A percentile compares a stretch with the other conserved stretches of the same genome.
These are phyloP conservation scores for Malurus leucopterus DNA, from an alignment of 2,797 vertebrate species.

Conservation along the genomic window DNA sequence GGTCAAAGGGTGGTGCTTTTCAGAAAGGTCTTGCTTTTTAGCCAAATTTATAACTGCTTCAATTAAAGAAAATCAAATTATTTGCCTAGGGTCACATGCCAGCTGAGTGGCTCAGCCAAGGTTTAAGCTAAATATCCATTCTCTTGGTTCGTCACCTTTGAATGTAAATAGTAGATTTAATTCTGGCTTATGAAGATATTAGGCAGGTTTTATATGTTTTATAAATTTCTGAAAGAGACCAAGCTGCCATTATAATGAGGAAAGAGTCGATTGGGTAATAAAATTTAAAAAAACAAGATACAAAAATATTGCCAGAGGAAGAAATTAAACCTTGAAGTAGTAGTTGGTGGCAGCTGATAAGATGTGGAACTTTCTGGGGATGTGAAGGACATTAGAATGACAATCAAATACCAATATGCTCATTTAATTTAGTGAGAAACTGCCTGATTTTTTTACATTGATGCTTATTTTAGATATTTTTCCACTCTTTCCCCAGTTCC, in stretches of 20 bases:
- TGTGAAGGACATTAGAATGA: not conserved
- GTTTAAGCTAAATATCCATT: constrained; percentile 3
- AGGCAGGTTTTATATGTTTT: not conserved
- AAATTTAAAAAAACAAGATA: not conserved
- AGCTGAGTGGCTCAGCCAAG: not conserved
- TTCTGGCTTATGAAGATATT: not conserved
- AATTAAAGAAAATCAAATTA: constrained; percentile 12
- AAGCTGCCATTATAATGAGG: not conserved
- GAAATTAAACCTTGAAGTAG: not conserved
- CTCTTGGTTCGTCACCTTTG: not conserved
- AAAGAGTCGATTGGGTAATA: not conserved
- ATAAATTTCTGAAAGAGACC: not conserved
- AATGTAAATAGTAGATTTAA: not conserved
- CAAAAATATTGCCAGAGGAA: not conserved
- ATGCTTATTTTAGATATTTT: not conserved
- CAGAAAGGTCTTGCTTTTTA: not conserved
- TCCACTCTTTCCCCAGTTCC: not conserved
- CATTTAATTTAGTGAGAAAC: not conserved
- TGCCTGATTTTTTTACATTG: not conserved
- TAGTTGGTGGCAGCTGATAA: not conserved
- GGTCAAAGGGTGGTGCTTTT: constrained; percentile 5
- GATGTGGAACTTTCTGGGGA: not conserved
- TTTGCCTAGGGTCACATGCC: not conserved
- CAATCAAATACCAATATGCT: not conserved
- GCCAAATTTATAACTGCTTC: constrained; percentile 24